These are phyloP conservation scores for Hephaestus fuliginosus DNA, from an alignment of 2,797 vertebrate genomes.

Conservation along the genomic window DNA sequence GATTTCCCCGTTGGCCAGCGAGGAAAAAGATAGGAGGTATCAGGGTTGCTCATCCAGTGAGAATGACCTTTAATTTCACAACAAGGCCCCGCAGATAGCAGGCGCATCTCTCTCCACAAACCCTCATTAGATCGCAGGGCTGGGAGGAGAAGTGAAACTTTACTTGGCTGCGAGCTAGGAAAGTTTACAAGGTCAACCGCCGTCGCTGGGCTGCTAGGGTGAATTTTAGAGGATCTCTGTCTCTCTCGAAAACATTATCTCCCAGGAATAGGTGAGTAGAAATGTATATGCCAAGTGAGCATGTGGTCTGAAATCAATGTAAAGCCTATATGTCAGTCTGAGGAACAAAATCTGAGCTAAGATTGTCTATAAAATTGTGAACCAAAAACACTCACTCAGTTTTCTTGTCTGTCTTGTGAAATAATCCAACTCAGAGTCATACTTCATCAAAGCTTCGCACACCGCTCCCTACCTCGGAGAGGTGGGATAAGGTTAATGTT, in stretches of 20 bases:
- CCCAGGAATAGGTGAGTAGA: constrained; percentile 28
- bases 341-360: constrained; percentile 25
- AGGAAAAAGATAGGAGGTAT: constrained; percentile 75
- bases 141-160: constrained; percentile 71
- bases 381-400: constrained; percentile 29
- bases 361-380: constrained; percentile 41
- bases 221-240: constrained; percentile 51
- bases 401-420: constrained; percentile 43
- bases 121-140: constrained; percentile 77
- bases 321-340: constrained; percentile 29
- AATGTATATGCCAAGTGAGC: constrained; percentile 22
- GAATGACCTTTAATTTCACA: constrained; percentile 85
- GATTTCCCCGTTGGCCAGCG: constrained; percentile 81
- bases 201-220: constrained; percentile 33
- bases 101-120: constrained; percentile 59
- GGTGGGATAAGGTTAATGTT: constrained; percentile 53
- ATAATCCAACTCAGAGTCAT: constrained; percentile 61
- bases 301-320: constrained; percentile 58
- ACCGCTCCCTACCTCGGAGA: constrained; percentile 34
- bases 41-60: constrained; percentile 78
- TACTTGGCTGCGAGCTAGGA: constrained; percentile 69
- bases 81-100: constrained; percentile 77
- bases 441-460: constrained; percentile 58
- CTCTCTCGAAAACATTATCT: constrained; percentile 51
- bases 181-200: constrained; percentile 80